phyloP scores from a whole-genome alignment of 2,888 invertebrate genomes.

The Anarsia innoxiella region DNA sequence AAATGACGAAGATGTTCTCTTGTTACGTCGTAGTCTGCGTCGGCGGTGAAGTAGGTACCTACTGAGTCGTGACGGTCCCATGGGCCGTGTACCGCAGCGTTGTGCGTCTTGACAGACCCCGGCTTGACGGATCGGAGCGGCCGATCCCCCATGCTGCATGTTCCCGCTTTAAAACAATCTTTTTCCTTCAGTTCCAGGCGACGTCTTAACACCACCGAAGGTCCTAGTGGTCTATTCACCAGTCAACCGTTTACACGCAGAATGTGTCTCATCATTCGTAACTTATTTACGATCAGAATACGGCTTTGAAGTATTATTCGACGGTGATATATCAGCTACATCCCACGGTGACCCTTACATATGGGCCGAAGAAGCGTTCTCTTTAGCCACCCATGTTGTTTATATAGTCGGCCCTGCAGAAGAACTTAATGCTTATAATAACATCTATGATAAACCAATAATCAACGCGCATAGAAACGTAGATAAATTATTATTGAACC shows the following conservation, averaged over 20 bases:
- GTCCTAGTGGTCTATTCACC: conserved; percentile 56
- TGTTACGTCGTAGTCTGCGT: no score
- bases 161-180: no score
- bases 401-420: conserved; percentile 57
- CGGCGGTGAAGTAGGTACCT: no score
- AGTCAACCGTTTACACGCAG: conserved; percentile 51
- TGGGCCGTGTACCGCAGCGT: no score
- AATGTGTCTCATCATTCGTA: conserved; percentile 55
- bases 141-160: no score
- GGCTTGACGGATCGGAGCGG: no score
- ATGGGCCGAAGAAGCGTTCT: conserved; percentile 56
- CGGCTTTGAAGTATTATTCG: conserved; percentile 55
- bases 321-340: conserved; percentile 49
- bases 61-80: no score
- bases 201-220: conserved; percentile 54
- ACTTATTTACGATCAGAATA: conserved; percentile 51
- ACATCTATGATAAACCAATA: conserved; percentile 60
- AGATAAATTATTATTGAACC: conserved; percentile 41
- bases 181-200: conserved; percentile 34
- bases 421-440: conserved; percentile 41
- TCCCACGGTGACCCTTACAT: conserved; percentile 53
- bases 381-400: conserved; percentile 44
- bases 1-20: no score
- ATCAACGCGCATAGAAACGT: conserved; percentile 43
- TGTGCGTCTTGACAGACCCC: no score